A percentile compares a stretch with the other conserved stretches of the same genome.
These are phyloP conservation scores for Acanthochromis polyacanthus DNA, from an alignment of 2,113 vertebrate genomes.

Conservation along the genomic window DNA sequence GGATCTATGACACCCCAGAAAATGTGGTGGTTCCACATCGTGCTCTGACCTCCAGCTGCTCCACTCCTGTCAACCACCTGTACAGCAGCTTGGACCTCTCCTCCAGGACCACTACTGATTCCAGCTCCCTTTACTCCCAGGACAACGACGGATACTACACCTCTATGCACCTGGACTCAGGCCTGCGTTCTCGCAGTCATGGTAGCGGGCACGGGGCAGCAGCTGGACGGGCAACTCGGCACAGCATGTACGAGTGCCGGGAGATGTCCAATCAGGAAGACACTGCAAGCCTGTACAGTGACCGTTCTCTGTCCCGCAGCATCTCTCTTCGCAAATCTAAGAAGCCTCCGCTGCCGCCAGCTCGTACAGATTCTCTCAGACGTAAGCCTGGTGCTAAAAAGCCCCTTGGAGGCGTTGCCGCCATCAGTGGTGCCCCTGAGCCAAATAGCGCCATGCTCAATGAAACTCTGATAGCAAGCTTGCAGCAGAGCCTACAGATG, in stretches of 20 bases:
- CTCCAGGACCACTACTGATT: slow-evolving; percentile 86
- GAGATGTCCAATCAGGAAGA: slow-evolving; percentile 84
- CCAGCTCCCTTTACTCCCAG: slow-evolving; percentile 89
- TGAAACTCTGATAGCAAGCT: slow-evolving; percentile 91
- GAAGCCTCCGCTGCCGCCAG: slow-evolving; percentile 93
- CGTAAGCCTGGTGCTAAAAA: slow-evolving; percentile 88
- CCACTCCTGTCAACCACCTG: slow-evolving; percentile 88
- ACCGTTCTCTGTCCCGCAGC: slow-evolving; percentile 89
- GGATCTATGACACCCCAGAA: slow-evolving; percentile 86
- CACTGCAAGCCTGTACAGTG: slow-evolving; percentile 79
- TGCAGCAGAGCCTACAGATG: slow-evolving; percentile 93
- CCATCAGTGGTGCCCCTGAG: slow-evolving; percentile 43
- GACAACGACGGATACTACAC: slow-evolving; percentile 90
- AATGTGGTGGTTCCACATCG: slow-evolving; percentile 81
- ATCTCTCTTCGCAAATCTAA: slow-evolving; percentile 95
- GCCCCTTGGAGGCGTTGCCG: slow-evolving; percentile 66
- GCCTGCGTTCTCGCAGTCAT: slow-evolving; percentile 81
- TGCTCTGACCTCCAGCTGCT: slow-evolving; percentile 85
- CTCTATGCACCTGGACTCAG: slow-evolving; percentile 86
- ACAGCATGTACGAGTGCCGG: slow-evolving; percentile 91
- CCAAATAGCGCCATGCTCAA: slow-evolving; percentile 87
- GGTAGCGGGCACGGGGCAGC: slow-evolving; percentile 72
- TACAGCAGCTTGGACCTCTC: slow-evolving; percentile 90
- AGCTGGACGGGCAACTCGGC: slow-evolving; percentile 85
- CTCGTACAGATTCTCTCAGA: slow-evolving; percentile 94